A percentile compares a stretch with the other conserved stretches of the same genome.
Evolutionary conservation across 1,140 invertebrate genomes (phyloP).

Genomic region (Cataglyphis hispanica): DNA sequence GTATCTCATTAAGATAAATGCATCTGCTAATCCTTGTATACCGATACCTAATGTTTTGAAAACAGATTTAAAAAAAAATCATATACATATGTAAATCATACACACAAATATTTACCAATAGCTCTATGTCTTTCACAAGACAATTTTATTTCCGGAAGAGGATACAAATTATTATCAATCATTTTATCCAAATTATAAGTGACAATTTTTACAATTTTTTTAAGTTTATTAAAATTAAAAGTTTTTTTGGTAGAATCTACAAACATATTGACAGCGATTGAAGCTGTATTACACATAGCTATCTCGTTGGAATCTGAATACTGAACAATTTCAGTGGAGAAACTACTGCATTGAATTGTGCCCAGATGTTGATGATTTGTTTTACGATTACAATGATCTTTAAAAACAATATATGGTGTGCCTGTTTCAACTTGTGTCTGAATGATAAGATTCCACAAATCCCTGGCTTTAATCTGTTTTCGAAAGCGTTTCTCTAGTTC

Average conservation of each 20-base stretch:
- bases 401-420: slow-evolving; percentile 98
- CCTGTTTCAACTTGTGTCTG: slow-evolving; percentile 99
- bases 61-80: background rate
- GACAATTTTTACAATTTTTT: slow-evolving; percentile 95
- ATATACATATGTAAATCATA: background rate
- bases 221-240: slow-evolving; percentile 96
- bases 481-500: slow-evolving; percentile 93
- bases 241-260: slow-evolving; percentile 91
- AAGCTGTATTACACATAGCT: slow-evolving; percentile 99
- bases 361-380: slow-evolving; percentile 99
- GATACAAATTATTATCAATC: slow-evolving; percentile 99
- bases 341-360: slow-evolving; percentile 99
- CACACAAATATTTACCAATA: slow-evolving; percentile 88
- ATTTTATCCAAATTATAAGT: slow-evolving; percentile 98
- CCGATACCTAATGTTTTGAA: slow-evolving; percentile 89
- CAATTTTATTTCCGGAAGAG: slow-evolving; percentile 93
- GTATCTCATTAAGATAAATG: slow-evolving; percentile 97
- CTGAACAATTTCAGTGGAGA: slow-evolving; percentile 99
- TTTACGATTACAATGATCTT: slow-evolving; percentile 98
- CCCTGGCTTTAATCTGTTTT: slow-evolving; percentile 93
- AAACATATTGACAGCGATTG: slow-evolving; percentile 98
- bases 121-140: slow-evolving; percentile 98
- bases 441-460: slow-evolving; percentile 98
- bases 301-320: slow-evolving; percentile 97
- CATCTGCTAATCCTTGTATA: slow-evolving; percentile 98